A percentile compares a stretch with the other conserved stretches of the same genome.
These are phyloP conservation scores for Petrolisthes manimaculis DNA, from an alignment of 2,888 invertebrate genomes.

Conservation along the genomic window DNA sequence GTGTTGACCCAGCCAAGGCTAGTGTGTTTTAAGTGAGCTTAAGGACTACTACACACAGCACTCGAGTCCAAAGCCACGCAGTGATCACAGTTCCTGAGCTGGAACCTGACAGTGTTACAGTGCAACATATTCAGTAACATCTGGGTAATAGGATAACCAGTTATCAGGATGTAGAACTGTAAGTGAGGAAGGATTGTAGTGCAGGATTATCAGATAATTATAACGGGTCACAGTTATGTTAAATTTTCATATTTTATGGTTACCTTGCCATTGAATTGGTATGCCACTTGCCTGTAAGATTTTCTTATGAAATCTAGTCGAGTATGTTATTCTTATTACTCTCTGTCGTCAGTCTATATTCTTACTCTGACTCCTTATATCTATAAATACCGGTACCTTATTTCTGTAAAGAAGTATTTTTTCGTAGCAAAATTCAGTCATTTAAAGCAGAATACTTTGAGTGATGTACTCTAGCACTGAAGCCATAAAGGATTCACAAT, in stretches of 20 bases:
- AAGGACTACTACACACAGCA: slow-evolving; percentile 21
- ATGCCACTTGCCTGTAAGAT: slow-evolving; percentile 47
- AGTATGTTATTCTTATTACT: slow-evolving; percentile 59
- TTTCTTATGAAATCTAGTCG: slow-evolving; percentile 58
- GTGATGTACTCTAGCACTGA: not conserved
- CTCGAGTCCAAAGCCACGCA: slow-evolving; percentile 27
- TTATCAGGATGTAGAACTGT: slow-evolving; percentile 28
- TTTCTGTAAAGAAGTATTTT: not conserved
- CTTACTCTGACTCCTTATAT: slow-evolving; percentile 20
- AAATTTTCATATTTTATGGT: slow-evolving; percentile 43
- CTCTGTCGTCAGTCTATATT: slow-evolving; percentile 35
- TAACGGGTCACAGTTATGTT: slow-evolving; percentile 58
- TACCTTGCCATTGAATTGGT: slow-evolving; percentile 58
- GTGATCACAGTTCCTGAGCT: slow-evolving; percentile 33
- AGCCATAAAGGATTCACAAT: too few relatives aligned
- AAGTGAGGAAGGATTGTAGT: slow-evolving; percentile 33
- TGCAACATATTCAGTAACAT: slow-evolving; percentile 38
- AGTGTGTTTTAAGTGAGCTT: slow-evolving; percentile 25
- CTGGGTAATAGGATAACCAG: slow-evolving; percentile 22
- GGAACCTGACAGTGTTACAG: slow-evolving; percentile 32
- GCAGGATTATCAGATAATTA: slow-evolving; percentile 46
- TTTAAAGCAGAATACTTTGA: not conserved
- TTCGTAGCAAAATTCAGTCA: not conserved
- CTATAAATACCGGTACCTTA: not conserved
- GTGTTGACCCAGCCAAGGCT: slow-evolving; percentile 50